Conservation (phyloP, 2,113 vertebrate species). For the Turdus rufiventris region DNA sequence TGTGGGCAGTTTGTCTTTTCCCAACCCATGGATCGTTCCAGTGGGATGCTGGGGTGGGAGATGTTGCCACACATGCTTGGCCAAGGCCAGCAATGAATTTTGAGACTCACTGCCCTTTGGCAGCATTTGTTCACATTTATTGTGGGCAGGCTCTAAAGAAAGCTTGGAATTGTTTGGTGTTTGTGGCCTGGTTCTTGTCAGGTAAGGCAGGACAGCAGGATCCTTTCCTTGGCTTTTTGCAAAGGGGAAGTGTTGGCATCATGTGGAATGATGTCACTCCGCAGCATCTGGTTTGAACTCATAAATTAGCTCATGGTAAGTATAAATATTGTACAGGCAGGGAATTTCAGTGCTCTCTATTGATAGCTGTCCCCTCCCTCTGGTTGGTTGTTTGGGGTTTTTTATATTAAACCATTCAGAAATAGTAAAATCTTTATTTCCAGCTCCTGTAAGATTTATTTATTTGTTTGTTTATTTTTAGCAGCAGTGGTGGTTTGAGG, state of each 20-base stretch:
- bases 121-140: not conserved
- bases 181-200: not conserved
- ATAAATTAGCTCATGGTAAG: not conserved
- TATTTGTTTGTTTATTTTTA: not conserved
- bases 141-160: not conserved
- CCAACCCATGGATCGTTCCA: rapidly evolving
- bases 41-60: not conserved
- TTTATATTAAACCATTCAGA: slow-evolving; percentile 24
- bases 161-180: not conserved
- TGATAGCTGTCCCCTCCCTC: not conserved
- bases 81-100: rapidly evolving
- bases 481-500: not conserved
- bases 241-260: not conserved
- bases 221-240: not conserved
- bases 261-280: not conserved
- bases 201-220: not conserved
- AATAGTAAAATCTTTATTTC: slow-evolving; percentile 70
- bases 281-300: not conserved
- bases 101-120: not conserved
- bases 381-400: not conserved
- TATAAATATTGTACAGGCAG: not conserved
- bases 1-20: not conserved
- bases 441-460: slow-evolving; percentile 33
- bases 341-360: not conserved
- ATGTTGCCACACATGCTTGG: not conserved